phyloP scores from a whole-genome alignment of 1,140 invertebrate genomes.

The Ditylenchus dipsaci region DNA sequence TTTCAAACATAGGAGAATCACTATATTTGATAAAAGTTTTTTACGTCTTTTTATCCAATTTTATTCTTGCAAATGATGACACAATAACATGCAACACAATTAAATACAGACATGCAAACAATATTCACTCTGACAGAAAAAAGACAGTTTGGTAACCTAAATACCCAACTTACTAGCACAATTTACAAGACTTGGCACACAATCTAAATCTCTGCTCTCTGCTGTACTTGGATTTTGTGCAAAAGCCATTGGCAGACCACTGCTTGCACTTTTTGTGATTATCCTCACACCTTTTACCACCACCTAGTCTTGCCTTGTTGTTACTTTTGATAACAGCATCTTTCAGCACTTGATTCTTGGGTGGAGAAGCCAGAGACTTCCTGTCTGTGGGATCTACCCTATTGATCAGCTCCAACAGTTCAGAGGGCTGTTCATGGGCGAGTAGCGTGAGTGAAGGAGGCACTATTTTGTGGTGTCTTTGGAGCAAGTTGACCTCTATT shows the following conservation, averaged over 20 bases:
- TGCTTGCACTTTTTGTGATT: not conserved
- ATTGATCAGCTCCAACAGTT: not conserved
- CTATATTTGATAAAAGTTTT: not conserved
- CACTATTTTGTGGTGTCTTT: not conserved
- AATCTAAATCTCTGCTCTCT: slow-evolving; percentile 4
- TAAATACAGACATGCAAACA: not conserved
- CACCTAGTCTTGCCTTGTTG: not conserved
- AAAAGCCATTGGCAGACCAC: slow-evolving; percentile 4
- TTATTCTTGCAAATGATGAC: not conserved
- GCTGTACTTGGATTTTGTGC: slow-evolving; percentile 1
- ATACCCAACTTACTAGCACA: not conserved
- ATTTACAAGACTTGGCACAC: slow-evolving; percentile 8
- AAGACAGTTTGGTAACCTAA: not conserved
- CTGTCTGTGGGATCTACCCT: not conserved
- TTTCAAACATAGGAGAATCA: too few relatives aligned
- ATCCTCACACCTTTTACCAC: not conserved
- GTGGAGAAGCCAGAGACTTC: not conserved
- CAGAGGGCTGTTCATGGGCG: not conserved
- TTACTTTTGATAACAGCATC: not conserved
- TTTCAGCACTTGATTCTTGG: not conserved
- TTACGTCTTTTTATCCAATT: not conserved
- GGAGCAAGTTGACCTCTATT: not conserved
- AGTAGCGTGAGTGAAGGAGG: not conserved
- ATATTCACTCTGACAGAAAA: not conserved
- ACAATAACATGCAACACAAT: not conserved